phyloP scores from a whole-genome alignment of 2,888 invertebrate genomes.

The Ditula angustiorana region DNA sequence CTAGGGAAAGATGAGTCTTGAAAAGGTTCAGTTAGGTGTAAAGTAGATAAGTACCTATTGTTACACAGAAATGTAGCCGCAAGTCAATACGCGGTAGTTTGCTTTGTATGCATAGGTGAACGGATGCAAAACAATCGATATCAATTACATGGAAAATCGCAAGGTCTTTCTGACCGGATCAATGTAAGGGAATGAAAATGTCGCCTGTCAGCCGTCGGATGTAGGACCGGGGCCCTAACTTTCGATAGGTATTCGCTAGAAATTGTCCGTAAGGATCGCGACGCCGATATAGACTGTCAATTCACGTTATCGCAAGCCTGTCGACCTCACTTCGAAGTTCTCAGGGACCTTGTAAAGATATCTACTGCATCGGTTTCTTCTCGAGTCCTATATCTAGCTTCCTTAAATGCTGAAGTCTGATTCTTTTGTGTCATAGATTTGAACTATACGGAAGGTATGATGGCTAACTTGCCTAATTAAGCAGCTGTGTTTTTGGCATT shows the following conservation, averaged over 20 bases:
- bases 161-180: slow-evolving; percentile 10
- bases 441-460: no score
- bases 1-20: background rate
- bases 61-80: no score
- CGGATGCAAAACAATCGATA: slow-evolving; percentile 19
- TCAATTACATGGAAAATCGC: slow-evolving; percentile 11
- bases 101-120: background rate
- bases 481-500: no score
- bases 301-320: background rate
- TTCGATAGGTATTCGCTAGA: background rate
- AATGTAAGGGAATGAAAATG: slow-evolving; percentile 1
- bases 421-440: no score
- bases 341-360: background rate
- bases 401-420: no score
- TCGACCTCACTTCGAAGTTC: background rate
- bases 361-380: background rate
- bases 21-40: background rate
- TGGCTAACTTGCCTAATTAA: background rate
- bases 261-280: background rate
- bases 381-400: background rate
- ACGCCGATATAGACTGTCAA: background rate
- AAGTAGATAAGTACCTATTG: no score
- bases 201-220: slow-evolving; percentile 3
- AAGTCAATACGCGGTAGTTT: background rate
- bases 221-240: background rate